Evolutionary conservation across 1,140 invertebrate species (phyloP), one percentile per base, ranked within the genome.

Genomic region (Leptonema lineaticorne): DNA sequence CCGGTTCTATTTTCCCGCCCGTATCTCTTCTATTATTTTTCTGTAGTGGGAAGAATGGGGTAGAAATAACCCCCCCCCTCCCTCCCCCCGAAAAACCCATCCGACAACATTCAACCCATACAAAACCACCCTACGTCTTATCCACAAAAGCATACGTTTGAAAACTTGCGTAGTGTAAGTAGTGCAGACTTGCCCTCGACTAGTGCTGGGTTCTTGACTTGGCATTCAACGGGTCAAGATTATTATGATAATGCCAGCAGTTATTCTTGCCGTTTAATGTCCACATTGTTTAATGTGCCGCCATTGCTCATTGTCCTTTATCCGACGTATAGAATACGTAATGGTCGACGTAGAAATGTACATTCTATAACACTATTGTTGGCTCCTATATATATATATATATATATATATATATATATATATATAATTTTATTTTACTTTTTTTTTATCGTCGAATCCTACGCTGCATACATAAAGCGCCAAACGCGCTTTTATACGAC

Each of bases 251-350:
- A 64, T 64, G 62, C 46, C 45, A 26, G 62, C 62, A 64, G 62
- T 64, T 64, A 64, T 50, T 64, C 62, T 64, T 64, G 62, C 62
- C 24, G 62, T 64, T 64, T 64, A 64, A 64, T 64, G 62, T 64
- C 62, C 62, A 64, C 62, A 24, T 30, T 64, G 62, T 41, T 64
- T 50, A 64, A 64, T 64, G 62, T 46, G 18, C 41, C 45, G 20
- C 33, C 62, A 64, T 64, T 64, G 62, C 45, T 64, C 62, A 64
- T 64, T 64, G 62, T 64, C 62, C 62, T 64, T 50, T 64, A 28
- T 50, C 62, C 45, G 37, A 53, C 26, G 62, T 27, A 46, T 24
- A 28, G 60, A 63, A 63, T 63, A 63, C 60, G 60, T 63, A 63
- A 63, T 46, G 37, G 37, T 16, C 37, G 37, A 41, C 37, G 11